Evolutionary conservation across 2,888 invertebrate genomes (phyloP), one percentile per base, ranked within the genome.

Genomic region (Blera fallax): DNA sequence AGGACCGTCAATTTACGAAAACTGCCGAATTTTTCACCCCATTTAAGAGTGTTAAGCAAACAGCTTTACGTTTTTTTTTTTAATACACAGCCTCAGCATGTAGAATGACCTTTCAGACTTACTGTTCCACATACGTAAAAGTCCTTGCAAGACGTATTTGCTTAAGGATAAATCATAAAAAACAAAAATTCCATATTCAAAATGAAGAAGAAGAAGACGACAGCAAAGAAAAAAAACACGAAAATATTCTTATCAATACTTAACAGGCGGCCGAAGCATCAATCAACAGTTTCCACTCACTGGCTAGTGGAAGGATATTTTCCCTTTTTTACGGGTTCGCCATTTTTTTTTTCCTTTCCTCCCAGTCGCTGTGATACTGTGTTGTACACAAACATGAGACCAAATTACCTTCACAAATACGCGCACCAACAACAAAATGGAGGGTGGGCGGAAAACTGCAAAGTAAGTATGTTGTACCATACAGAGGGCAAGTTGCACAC

Each of bases 241-340:
- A 32, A 37, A 65, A 76, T 58, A 65, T 79, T 88, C 91, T 90
- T 90, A 90, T 90, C 90, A 89, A 89, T 87, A 78, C 72, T 82
- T 87, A 84, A 87, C 90, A 90, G 83, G 79, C 87, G 82, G 56
- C 87, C 77, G 67, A 52, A 65, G 89, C 91, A 90, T 90, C 91
- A 90, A 90, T 90, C 90, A 90, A 90, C 88, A 88, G 88, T 90
- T 90, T 90, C 89, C 90, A 90, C 89, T 90, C 90, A 90, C 89
- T 90, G 90, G 87, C 87, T 87, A 82, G 77, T 73, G 34, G 56
- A 78, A 82, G 77, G 70, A 78, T 69, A 78, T 82, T 77, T 73
- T 60, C 64, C 67, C 67, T 45, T 79, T 82, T 87, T 87, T 78
- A 81, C 60, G 64, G 50, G 67, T 62, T 77, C 80, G 88, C 88